Percentiles rank a stretch among this genome's conserved stretches.
Conservation (phyloP, 1,140 invertebrate genomes). For the Stegodyphus mimosarum region DNA sequence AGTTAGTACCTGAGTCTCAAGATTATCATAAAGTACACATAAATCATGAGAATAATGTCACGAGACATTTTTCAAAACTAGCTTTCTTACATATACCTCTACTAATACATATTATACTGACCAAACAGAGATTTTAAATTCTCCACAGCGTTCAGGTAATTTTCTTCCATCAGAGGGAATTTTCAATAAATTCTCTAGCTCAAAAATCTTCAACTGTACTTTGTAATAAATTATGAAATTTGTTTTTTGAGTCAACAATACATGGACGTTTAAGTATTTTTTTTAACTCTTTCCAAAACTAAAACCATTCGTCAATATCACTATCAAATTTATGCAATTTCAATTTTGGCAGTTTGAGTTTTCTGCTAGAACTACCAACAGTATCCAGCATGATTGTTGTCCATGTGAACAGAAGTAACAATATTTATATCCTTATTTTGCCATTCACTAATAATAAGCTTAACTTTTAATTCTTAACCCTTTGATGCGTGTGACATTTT, state of each 20-base stretch:
- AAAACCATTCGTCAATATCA: constrained; percentile 64
- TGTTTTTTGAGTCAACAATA: constrained; percentile 63
- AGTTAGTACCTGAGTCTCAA: constrained; percentile 64
- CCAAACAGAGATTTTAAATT: constrained; percentile 60
- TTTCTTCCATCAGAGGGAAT: constrained; percentile 50
- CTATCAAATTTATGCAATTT: background rate
- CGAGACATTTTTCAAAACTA: constrained; percentile 10
- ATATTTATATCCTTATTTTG: background rate
- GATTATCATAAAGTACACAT: constrained; percentile 61
- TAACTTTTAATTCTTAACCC: too few species aligned
- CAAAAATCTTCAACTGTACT: constrained; percentile 11
- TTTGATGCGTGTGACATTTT: too few species aligned
- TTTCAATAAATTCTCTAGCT: constrained; percentile 58
- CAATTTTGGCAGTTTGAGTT: background rate
- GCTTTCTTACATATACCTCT: constrained; percentile 62
- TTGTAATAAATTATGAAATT: constrained; percentile 64
- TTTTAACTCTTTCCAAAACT: constrained; percentile 65
- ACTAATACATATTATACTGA: constrained; percentile 21
- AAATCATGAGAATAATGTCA: constrained; percentile 8
- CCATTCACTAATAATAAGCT: background rate
- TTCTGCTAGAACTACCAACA: background rate
- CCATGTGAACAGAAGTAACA: background rate
- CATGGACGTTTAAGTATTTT: constrained; percentile 64
- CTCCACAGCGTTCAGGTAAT: constrained; percentile 62
- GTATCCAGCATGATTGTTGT: background rate